A percentile compares a stretch with the other conserved stretches of the same genome.
Conservation (phyloP, 2,888 invertebrate species). For the Ptychoptera albimana region DNA sequence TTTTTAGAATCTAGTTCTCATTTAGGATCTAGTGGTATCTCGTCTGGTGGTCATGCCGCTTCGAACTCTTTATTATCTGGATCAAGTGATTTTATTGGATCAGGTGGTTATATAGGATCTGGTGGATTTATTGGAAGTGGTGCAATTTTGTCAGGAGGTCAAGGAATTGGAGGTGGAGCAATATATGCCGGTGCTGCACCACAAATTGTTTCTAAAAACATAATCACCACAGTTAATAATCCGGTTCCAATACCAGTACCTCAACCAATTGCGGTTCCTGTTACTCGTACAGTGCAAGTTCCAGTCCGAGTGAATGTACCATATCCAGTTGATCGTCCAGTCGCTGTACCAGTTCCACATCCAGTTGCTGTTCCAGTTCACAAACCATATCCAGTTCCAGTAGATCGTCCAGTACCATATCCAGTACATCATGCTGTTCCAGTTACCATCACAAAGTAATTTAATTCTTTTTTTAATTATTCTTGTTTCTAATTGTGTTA, state of each 20-base stretch:
- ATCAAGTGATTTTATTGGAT: too few relatives aligned
- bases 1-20: too few relatives aligned
- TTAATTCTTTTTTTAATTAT: background rate
- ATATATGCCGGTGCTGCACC: background rate
- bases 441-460: background rate
- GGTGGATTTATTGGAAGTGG: background rate
- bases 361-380: slow-evolving; percentile 1
- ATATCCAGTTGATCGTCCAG: slow-evolving; percentile 6
- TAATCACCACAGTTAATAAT: slow-evolving; percentile 1
- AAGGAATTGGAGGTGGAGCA: background rate
- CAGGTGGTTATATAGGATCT: background rate
- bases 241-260: slow-evolving; percentile 2
- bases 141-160: background rate
- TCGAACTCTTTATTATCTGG: too few relatives aligned
- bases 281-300: background rate
- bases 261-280: background rate
- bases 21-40: too few relatives aligned
- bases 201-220: background rate
- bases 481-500: background rate
- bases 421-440: slow-evolving; percentile 4
- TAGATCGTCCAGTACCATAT: slow-evolving; percentile 6
- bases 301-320: slow-evolving; percentile 1
- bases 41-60: too few relatives aligned
- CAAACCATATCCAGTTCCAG: slow-evolving; percentile 3
- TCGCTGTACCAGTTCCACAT: slow-evolving; percentile 2